Base-by-base conservation (phyloP, 1,140 invertebrate species). In the Drosophila lacteicornis region DNA sequence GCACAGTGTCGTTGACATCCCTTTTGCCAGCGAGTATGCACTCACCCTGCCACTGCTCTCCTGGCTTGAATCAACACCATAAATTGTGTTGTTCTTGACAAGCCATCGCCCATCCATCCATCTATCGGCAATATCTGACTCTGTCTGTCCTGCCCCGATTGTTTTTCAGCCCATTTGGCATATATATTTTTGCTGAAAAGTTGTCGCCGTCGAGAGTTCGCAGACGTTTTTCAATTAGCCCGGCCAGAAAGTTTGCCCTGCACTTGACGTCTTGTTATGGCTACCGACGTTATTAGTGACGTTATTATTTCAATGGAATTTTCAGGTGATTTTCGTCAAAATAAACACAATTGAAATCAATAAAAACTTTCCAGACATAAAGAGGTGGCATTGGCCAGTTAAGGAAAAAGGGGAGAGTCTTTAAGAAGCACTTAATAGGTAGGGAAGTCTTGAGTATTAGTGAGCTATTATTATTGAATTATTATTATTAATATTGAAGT, bases 181-280 rank as follows among this genome's bases (percentile, higher is more conserved):
- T 25, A 15, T 66, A 33, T 36, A 30, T 43, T 55, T 63, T 63
- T 56, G 45, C 12, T 58, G 19, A 62, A 78, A 70, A 79, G 63
- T 75, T 62, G 47, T 58, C 59, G 51, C 55, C 30, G 47, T 47
- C 56, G 75, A 86, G 75, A 86, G 62, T 83, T 77, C 40, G 65
- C 77, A 87, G 80, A 88, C 84, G 66, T 61, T 80, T 77, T 87
- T 83, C 73, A 88, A 87, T 87, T 87, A 83, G 53, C 60, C 9
- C 19, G 15, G 22, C 42, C 47, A 57, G 66, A 85, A 85, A 75
- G 58, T 77, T 74, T 43, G 22, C 38, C 40, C 33, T 43, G 49
- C 30, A 45, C 47, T 76, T 63, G 80, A 60, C 60, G 45, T 59
- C 75, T 19, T 68, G 36, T 53, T 69, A 51, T 65, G 47, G 59